phyloP scores from a whole-genome alignment of 2,113 vertebrate species.

The Tetraodon nigroviridis region DNA sequence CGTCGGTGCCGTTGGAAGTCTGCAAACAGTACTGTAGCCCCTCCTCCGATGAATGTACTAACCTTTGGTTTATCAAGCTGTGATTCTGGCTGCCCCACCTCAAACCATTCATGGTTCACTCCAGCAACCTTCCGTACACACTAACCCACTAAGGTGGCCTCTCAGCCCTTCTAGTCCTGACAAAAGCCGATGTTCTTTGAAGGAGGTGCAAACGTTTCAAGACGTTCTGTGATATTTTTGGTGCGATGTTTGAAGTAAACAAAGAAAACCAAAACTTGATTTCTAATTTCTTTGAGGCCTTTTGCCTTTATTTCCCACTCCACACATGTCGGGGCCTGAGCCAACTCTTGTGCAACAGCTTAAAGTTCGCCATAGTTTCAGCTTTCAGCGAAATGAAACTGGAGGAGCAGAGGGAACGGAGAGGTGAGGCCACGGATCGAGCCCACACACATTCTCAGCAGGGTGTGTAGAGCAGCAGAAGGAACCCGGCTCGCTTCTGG shows the following conservation, averaged over 20 bases:
- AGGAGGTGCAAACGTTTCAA: conserved; percentile 10
- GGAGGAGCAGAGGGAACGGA: conserved; percentile 2
- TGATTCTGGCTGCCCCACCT: conserved; percentile 16
- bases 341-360: conserved; percentile 15
- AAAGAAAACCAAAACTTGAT: conserved; percentile 43
- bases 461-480: background rate
- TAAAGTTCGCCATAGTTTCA: too few relatives aligned
- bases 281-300: conserved; percentile 7
- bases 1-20: conserved; percentile 14
- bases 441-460: background rate
- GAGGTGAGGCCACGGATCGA: background rate
- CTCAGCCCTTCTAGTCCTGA: conserved; percentile 2
- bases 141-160: background rate
- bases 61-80: conserved; percentile 39
- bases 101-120: background rate
- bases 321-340: background rate
- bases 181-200: conserved; percentile 8
- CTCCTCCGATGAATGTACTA: conserved; percentile 56
- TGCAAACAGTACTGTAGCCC: too few relatives aligned
- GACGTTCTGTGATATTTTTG: conserved; percentile 17
- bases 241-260: background rate
- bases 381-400: conserved; percentile 27
- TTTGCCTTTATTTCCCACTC: background rate
- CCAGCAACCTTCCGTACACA: conserved; percentile 11
- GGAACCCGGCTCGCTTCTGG: background rate